phyloP scores from a whole-genome alignment of 2,113 vertebrate genomes.

The Fulica atra region DNA sequence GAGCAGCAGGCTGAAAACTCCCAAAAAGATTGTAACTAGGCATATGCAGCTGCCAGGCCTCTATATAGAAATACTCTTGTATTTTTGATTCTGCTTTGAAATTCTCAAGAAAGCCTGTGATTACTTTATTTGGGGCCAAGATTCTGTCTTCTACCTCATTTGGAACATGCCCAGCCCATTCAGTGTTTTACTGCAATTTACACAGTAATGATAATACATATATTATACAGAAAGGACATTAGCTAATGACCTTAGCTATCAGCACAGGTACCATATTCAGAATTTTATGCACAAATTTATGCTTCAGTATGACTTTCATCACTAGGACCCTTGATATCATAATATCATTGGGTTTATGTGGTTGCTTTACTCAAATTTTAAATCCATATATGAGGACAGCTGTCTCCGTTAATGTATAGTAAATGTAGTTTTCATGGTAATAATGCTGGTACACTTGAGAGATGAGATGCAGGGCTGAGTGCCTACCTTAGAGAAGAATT shows the following conservation, averaged over 20 bases:
- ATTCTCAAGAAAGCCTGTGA: not conserved
- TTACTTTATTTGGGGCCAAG: not conserved
- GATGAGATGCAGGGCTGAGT: not conserved
- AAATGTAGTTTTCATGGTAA: not conserved
- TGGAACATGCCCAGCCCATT: not conserved
- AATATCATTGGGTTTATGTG: not conserved
- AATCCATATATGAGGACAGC: not conserved
- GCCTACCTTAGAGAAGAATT: not conserved
- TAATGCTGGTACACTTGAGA: not conserved
- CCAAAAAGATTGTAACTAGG: not conserved
- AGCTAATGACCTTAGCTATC: not conserved
- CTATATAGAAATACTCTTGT: not conserved
- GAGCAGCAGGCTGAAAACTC: not conserved
- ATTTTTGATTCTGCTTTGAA: not conserved
- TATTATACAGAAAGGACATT: not conserved
- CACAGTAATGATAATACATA: not conserved
- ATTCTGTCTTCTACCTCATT: not conserved
- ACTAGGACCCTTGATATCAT: not conserved
- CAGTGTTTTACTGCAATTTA: not conserved
- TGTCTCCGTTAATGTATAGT: fast-evolving
- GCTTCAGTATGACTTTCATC: not conserved
- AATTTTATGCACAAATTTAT: not conserved
- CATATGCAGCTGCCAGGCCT: not conserved
- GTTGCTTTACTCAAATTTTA: not conserved
- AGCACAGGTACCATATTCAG: not conserved